Evolutionary conservation across 2,888 invertebrate species (phyloP), one percentile per base, ranked within the genome.

Genomic region (Escarpia spicata): DNA sequence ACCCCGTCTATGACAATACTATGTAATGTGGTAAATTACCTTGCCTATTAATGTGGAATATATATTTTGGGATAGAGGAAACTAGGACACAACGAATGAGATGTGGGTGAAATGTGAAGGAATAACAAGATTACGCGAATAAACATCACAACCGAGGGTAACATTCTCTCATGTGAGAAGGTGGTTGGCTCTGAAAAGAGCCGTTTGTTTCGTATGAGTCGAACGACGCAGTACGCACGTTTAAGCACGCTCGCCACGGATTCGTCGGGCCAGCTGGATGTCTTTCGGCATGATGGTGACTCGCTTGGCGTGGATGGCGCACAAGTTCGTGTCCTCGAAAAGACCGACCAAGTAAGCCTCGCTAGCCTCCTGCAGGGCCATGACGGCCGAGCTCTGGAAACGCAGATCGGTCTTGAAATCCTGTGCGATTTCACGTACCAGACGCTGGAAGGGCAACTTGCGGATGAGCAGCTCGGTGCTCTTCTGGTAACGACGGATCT

Each of bases 261-360:
- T 99, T 97, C 99, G 98, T 96, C 99, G 98, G 94, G 99, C 99
- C 97, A 99, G 97, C 97, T 99, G 99, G 96, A 99, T 99, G 97
- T 99, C 99, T 97, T 99, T 99, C 95, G 99, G 99, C 99, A 99
- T 99, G 97, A 99, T 99, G 94, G 99, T 99, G 93, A 99, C 99
- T 96, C 99, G 98, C 97, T 99, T 99, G 95, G 99, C 99, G 96
- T 99, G 99, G 96, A 99, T 99, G 95, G 99, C 99, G 97, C 99
- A 99, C 97, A 99, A 97, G 97, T 99, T 99, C 95, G 99, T 99
- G 97, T 99, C 99, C 97, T 99, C 99, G 97, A 99, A 99, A 93
- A 99, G 97, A 94, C 99, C 99, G 43, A 94, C 93, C 75, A 93
- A 90, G 93, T 93, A 93, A 44, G 93, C 93, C 92, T 93, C 93